Conservation (phyloP, 2,797 vertebrate genomes). For the Leptodactylus fallax region DNA sequence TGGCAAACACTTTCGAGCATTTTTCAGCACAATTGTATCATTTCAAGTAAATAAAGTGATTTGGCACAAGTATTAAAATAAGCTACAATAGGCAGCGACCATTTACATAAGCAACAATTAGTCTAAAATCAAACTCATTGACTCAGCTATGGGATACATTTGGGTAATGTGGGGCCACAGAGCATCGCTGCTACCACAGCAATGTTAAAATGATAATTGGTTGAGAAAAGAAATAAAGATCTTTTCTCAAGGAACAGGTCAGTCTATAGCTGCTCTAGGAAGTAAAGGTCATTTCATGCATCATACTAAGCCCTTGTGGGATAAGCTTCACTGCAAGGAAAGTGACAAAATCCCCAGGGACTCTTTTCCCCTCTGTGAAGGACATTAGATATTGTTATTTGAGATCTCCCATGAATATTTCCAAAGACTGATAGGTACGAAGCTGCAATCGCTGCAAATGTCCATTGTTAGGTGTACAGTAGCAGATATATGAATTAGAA, state of each 20-base stretch:
- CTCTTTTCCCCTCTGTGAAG: not conserved
- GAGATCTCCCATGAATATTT: not conserved
- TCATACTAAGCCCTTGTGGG: not conserved
- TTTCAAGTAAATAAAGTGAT: no score
- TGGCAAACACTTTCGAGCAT: no score
- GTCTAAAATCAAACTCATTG: no score
- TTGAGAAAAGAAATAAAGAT: not conserved
- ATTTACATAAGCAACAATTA: no score
- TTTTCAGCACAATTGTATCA: no score
- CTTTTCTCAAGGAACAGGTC: not conserved
- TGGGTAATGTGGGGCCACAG: no score
- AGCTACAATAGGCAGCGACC: no score
- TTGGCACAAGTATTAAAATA: no score
- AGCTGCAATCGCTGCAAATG: not conserved
- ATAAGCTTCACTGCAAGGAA: not conserved
- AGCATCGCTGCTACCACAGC: no score
- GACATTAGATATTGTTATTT: not conserved
- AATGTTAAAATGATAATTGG: not conserved
- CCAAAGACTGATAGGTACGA: not conserved
- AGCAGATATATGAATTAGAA: not conserved
- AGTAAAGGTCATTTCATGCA: constrained; percentile 1
- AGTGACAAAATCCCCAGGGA: not conserved
- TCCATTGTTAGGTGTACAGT: not conserved
- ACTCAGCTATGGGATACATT: no score
- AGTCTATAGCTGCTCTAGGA: not conserved